Evolutionary conservation across 2,888 invertebrate genomes (phyloP).

Genomic region (Parnassius apollo): DNA sequence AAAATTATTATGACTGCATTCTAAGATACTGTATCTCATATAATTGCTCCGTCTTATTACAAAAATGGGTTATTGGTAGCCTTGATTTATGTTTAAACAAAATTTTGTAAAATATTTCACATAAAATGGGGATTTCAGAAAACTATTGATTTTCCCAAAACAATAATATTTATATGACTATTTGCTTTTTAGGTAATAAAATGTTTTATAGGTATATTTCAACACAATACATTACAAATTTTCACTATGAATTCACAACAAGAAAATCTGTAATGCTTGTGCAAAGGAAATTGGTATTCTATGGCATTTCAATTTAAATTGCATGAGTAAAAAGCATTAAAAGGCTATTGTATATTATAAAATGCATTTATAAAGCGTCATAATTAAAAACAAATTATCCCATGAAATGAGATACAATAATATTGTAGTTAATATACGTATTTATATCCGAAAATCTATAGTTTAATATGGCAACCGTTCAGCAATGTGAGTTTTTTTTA

Average conservation of each 20-base stretch:
- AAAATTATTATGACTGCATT: too few relatives aligned
- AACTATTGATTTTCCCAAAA: too few relatives aligned
- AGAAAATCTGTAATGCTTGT: conserved; percentile 5
- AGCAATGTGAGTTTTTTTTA: conserved; percentile 1
- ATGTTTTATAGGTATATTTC: too few relatives aligned
- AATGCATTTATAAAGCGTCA: conserved; percentile 18
- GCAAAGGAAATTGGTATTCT: neutral
- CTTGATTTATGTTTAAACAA: too few relatives aligned
- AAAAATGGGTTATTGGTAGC: too few relatives aligned
- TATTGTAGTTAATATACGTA: conserved; percentile 15
- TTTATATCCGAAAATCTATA: conserved; percentile 21
- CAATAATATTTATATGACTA: too few relatives aligned
- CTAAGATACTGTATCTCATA: too few relatives aligned
- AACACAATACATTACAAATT: conserved; percentile 5
- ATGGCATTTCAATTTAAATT: conserved; percentile 6
- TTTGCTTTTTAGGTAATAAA: too few relatives aligned
- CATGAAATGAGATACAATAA: conserved; percentile 14
- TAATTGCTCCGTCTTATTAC: too few relatives aligned
- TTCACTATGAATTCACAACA: conserved; percentile 3
- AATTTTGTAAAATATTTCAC: too few relatives aligned
- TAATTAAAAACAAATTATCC: neutral
- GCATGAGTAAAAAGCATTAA: conserved; percentile 7
- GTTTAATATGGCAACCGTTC: conserved; percentile 18
- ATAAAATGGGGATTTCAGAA: too few relatives aligned
- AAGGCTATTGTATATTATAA: conserved; percentile 3